Percentiles rank a stretch among this genome's conserved stretches.
phyloP scores from a whole-genome alignment of 2,797 vertebrate species.

The Rhinogobio ventralis region DNA sequence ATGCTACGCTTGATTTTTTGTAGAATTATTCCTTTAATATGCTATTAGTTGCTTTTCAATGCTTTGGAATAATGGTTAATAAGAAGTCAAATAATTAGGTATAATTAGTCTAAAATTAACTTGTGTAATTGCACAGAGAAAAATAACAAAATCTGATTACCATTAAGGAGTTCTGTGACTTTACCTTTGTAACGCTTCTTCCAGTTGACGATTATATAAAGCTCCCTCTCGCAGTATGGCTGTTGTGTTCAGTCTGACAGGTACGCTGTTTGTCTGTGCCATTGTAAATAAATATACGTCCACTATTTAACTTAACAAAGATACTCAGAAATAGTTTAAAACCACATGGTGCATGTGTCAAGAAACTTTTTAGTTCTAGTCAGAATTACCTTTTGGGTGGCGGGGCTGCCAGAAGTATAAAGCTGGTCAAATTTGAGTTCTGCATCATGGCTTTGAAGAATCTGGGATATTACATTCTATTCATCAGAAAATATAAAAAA shows the following conservation, averaged over 20 bases:
- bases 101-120: background rate
- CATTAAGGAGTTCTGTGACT: background rate
- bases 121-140: background rate
- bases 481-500: slow-evolving; percentile 40
- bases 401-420: slow-evolving; percentile 63
- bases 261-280: slow-evolving; percentile 75
- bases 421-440: slow-evolving; percentile 70
- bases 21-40: background rate
- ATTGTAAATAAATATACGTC: background rate
- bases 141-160: background rate
- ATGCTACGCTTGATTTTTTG: background rate
- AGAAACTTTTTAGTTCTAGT: background rate
- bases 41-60: background rate
- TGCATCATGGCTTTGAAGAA: slow-evolving; percentile 70
- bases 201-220: slow-evolving; percentile 82
- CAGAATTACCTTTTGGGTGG: slow-evolving; percentile 66
- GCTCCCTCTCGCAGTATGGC: slow-evolving; percentile 87
- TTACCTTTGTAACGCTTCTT: slow-evolving; percentile 87
- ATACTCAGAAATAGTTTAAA: background rate
- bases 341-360: background rate
- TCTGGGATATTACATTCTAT: slow-evolving; percentile 74
- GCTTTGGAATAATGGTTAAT: background rate
- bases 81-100: background rate
- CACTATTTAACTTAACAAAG: slow-evolving; percentile 3
- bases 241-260: slow-evolving; percentile 88